Evolutionary conservation across 2,113 vertebrate genomes (phyloP).

Genomic region (Apus apus): DNA sequence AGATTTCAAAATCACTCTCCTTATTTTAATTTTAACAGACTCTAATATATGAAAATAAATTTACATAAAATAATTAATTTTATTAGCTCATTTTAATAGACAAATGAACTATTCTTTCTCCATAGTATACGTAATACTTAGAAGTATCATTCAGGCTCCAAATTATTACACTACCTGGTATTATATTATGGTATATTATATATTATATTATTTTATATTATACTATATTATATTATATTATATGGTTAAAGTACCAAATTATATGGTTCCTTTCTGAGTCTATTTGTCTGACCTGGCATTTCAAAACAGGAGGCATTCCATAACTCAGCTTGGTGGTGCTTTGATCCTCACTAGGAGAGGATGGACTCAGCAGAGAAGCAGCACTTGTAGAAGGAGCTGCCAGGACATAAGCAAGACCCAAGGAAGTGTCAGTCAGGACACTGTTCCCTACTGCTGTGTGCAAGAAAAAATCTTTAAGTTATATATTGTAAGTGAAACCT

Average conservation of each 20-base stretch:
- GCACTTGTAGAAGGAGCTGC: not conserved
- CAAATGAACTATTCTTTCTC: not conserved
- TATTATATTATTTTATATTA: too few relatives aligned
- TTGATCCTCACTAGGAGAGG: slow-evolving; percentile 20
- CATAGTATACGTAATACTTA: not conserved
- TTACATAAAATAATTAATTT: not conserved
- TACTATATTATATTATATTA: too few relatives aligned
- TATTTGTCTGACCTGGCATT: not conserved
- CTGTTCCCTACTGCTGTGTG: not conserved
- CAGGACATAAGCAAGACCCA: not conserved
- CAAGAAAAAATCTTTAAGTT: not conserved
- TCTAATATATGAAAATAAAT: not conserved
- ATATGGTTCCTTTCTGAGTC: not conserved
- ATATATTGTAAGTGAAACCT: not conserved
- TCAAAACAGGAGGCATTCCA: not conserved
- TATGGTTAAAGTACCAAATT: not conserved
- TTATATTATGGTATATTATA: too few relatives aligned
- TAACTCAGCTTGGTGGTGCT: not conserved
- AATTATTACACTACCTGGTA: not conserved
- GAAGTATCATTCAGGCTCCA: not conserved
- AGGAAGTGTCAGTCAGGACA: not conserved
- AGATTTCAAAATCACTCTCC: not conserved
- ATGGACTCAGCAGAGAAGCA: slow-evolving; percentile 14
- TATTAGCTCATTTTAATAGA: not conserved
- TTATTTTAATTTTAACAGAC: not conserved